Conservation (phyloP, 1,140 invertebrate species). For the Mycetomoellerius zeteki region DNA sequence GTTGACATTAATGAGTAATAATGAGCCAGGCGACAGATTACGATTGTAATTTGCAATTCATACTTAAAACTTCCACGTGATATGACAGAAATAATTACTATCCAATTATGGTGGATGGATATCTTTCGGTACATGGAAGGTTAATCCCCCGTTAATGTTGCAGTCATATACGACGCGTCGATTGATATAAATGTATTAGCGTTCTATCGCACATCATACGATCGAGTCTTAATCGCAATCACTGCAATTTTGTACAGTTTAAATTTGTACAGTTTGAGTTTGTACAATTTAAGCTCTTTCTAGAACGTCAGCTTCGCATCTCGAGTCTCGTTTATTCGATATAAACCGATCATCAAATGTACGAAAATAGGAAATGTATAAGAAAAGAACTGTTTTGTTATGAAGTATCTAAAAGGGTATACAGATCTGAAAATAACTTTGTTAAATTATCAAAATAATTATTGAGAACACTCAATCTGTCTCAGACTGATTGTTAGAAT, state of each 20-base stretch:
- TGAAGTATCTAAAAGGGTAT: too few species aligned
- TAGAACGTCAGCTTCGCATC: too few species aligned
- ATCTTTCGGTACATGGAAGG: conserved; percentile 34
- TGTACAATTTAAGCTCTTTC: background rate
- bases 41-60: conserved; percentile 50
- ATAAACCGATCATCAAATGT: background rate
- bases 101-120: conserved; percentile 51
- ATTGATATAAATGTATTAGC: conserved; percentile 15
- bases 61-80: conserved; percentile 40
- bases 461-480: too few species aligned
- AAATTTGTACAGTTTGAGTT: background rate
- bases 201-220: background rate
- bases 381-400: background rate
- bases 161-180: conserved; percentile 10
- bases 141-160: conserved; percentile 39
- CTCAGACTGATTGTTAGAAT: too few species aligned
- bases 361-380: background rate
- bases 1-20: conserved; percentile 49
- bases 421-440: too few species aligned
- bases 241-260: background rate
- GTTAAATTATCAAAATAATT: too few species aligned
- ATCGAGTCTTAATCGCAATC: conserved; percentile 32
- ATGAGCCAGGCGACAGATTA: conserved; percentile 40
- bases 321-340: background rate
- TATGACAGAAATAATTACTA: conserved; percentile 47